Percentiles rank a stretch among this genome's conserved stretches.
phyloP scores from a whole-genome alignment of 2,888 invertebrate genomes.

The Agrenia bidenticulata region DNA sequence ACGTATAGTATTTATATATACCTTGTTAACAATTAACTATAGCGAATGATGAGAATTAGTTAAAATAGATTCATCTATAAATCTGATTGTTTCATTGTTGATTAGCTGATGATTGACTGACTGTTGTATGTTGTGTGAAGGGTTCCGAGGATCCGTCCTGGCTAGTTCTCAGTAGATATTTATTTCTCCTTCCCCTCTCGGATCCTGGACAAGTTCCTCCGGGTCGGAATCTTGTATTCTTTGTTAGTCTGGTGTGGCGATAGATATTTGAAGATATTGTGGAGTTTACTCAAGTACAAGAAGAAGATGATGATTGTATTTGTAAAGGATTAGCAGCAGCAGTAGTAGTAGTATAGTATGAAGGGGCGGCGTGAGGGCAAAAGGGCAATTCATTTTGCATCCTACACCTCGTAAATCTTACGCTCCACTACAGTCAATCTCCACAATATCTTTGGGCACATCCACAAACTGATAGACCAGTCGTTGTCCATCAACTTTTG shows the following conservation, averaged over 20 bases:
- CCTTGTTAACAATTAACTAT: neutral
- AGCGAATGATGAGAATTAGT: constrained; percentile 1
- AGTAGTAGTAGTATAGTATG: no score
- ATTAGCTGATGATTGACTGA: constrained; percentile 33
- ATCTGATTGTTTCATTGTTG: constrained; percentile 30
- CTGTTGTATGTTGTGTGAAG: constrained; percentile 15
- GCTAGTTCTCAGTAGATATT: neutral
- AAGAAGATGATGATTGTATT: no score
- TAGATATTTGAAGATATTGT: no score
- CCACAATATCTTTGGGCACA: constrained; percentile 96
- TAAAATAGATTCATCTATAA: constrained; percentile 3
- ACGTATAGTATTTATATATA: no score
- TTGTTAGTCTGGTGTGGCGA: no score
- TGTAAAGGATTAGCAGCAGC: no score
- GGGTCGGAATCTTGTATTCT: no score
- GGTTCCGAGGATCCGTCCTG: neutral
- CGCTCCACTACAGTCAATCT: constrained; percentile 82
- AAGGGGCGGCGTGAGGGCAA: no score
- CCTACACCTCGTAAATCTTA: constrained; percentile 19
- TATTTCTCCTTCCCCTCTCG: neutral
- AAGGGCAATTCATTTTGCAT: no score
- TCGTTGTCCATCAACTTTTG: constrained; percentile 98
- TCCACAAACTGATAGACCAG: constrained; percentile 99
- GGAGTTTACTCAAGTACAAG: no score
- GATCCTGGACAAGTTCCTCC: no score